A percentile compares a stretch with the other conserved stretches of the same genome.
These are phyloP conservation scores for Botia almorhae DNA, from an alignment of 2,797 vertebrate genomes.

Conservation along the genomic window DNA sequence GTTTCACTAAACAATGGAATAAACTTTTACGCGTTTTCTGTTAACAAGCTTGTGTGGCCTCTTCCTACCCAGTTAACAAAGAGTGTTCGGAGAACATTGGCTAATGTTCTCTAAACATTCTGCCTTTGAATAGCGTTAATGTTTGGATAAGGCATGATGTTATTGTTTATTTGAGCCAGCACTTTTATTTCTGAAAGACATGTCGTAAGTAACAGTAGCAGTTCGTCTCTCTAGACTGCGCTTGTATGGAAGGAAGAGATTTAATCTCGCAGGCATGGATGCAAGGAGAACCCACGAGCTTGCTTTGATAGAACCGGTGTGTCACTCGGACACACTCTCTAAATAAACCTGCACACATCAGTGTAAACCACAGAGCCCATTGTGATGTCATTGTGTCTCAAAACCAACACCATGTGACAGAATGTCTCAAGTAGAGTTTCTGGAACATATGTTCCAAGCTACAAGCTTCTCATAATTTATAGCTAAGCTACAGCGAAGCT, in stretches of 20 bases:
- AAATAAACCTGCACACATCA: constrained; percentile 31
- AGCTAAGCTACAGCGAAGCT: no score
- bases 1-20: no score
- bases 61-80: no score
- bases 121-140: neutral
- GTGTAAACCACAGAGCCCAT: constrained; percentile 12
- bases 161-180: constrained; percentile 42
- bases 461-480: no score
- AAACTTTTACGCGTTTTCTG: no score
- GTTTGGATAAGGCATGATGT: constrained; percentile 33
- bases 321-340: constrained; percentile 20
- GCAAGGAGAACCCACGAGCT: constrained; percentile 36
- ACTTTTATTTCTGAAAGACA: constrained; percentile 39
- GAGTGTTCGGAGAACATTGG: no score
- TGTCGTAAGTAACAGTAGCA: constrained; percentile 50
- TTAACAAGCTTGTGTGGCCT: no score
- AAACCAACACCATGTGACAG: neutral
- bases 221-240: constrained; percentile 43
- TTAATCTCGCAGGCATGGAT: constrained; percentile 34
- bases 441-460: no score
- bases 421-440: no score
- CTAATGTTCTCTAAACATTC: no score
- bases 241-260: constrained; percentile 46
- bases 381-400: constrained; percentile 4
- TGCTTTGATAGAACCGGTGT: neutral